Evolutionary conservation across 2,888 invertebrate species (phyloP).

Genomic region (Ectemnius lituratus): DNA sequence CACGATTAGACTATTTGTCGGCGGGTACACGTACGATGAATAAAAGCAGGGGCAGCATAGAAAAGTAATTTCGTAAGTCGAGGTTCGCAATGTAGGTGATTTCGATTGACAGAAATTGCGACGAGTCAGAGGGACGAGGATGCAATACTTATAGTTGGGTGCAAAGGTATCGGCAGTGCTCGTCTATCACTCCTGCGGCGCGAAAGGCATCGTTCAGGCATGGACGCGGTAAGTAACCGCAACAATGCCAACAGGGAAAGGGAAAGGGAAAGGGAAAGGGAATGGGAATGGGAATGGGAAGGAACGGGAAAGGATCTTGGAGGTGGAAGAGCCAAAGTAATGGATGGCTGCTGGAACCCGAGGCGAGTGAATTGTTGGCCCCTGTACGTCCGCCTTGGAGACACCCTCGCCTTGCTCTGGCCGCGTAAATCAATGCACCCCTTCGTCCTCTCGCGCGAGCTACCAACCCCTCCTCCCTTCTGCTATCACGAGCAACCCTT

Average conservation of each 20-base stretch:
- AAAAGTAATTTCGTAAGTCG: not conserved
- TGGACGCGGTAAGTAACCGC: conserved; percentile 72
- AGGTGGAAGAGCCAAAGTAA: conserved; percentile 66
- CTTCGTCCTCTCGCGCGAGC: conserved; percentile 55
- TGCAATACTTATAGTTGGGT: too few species aligned
- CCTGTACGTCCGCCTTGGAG: conserved; percentile 72
- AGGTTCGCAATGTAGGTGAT: not conserved
- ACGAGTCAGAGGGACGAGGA: too few species aligned
- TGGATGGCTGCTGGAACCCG: conserved; percentile 75
- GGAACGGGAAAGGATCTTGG: conserved; percentile 26
- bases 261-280: conserved; percentile 12
- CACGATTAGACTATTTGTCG: conserved; percentile 15
- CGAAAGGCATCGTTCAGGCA: conserved; percentile 25
- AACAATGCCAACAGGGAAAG: conserved; percentile 67
- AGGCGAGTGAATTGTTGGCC: conserved; percentile 77
- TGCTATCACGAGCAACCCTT: conserved; percentile 35
- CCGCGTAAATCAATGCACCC: conserved; percentile 77
- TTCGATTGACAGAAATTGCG: not conserved
- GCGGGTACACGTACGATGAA: not conserved
- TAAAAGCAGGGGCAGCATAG: not conserved
- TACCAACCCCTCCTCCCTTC: conserved; percentile 42
- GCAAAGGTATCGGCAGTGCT: too few species aligned
- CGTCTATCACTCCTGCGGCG: not conserved
- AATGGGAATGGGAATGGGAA: conserved; percentile 18
- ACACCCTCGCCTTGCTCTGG: conserved; percentile 71